Base-by-base conservation (phyloP, 2,888 invertebrate species). In the Drosophila robusta region DNA sequence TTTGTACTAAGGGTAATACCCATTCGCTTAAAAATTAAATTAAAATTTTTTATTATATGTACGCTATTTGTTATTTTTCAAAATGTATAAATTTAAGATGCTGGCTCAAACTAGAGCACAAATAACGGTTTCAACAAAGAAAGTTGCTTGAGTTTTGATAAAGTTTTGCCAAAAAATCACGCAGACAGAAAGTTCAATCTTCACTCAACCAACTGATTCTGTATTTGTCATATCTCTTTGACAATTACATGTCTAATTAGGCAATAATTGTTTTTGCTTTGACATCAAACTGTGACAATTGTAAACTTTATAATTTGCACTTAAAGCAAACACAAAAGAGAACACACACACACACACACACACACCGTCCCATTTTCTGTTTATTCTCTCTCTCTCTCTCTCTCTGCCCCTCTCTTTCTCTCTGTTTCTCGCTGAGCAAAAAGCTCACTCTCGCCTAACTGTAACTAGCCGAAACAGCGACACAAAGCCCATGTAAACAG, bases 401-500 rank as follows among this genome's bases (percentile, higher is more conserved):
- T 39, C 47, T 1, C 26, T 29, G 26, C n/a, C n/a, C n/a, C 7
- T 12, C 9, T 14, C 11, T 1, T 2, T 11, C 14, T 4, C 14
- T 3, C 16, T 18, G 11, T 16, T 24, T 39, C n/a, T 39, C 47
- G 8, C 26, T 29, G 26, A 29, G 26, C 26, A 8, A 29, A 29
- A 29, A 29, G 26, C 26, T 29, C 8, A 29, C 26, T 49, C 44
- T 58, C 38, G 50, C 45, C 49, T 67, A 63, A 68, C 75, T 75
- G 79, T 76, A 75, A 63, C 70, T 66, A 63, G 47, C 14, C 63
- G 51, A 70, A 75, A 70, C 41, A 57, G 52, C 47, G 57, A 71
- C 82, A 79, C 71, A 81, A 71, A 75, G 68, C 74, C 44, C 70
- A 70, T 80, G 74, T 78, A 78, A 80, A 80, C 78, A 73, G 81